Conservation (phyloP, 1,140 invertebrate genomes). For the Plectus sambesii region DNA sequence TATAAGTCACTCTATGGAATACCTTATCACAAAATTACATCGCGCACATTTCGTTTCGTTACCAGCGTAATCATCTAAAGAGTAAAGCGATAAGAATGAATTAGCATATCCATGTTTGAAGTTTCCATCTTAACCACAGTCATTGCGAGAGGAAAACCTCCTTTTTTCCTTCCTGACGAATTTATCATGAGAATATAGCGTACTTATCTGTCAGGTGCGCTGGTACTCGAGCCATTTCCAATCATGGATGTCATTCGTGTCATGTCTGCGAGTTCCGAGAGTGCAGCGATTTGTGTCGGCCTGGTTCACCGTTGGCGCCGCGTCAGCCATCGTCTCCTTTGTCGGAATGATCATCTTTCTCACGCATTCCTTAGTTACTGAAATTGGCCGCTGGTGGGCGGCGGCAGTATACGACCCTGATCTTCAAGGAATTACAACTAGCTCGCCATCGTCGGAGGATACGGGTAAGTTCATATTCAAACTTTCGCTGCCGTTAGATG, state of each 20-base stretch:
- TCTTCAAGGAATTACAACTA: too few species aligned
- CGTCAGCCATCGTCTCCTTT: slow-evolving; percentile 14
- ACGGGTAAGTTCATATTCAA: too few species aligned
- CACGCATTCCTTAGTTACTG: slow-evolving; percentile 13
- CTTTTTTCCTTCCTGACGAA: neutral
- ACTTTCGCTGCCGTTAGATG: slow-evolving; percentile 17
- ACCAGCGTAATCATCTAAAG: slow-evolving; percentile 3
- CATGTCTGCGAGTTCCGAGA: neutral
- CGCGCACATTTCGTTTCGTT: slow-evolving; percentile 2
- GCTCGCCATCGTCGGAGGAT: too few species aligned
- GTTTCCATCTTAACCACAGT: slow-evolving; percentile 7
- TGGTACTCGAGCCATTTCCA: slow-evolving; percentile 12
- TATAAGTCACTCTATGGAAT: too few species aligned
- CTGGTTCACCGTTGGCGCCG: slow-evolving; percentile 17
- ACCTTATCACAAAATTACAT: slow-evolving; percentile 15
- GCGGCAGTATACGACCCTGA: slow-evolving; percentile 3
- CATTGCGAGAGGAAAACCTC: slow-evolving; percentile 14
- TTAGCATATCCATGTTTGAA: neutral
- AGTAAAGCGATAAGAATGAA: too few species aligned
- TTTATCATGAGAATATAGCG: too few species aligned
- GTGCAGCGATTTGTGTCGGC: slow-evolving; percentile 4
- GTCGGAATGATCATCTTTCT: slow-evolving; percentile 18
- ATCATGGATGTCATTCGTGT: slow-evolving; percentile 5
- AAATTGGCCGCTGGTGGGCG: slow-evolving; percentile 1
- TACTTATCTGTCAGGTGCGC: slow-evolving; percentile 17